Evolutionary conservation across 2,113 vertebrate genomes (phyloP).

Genomic region (Paralichthys olivaceus): DNA sequence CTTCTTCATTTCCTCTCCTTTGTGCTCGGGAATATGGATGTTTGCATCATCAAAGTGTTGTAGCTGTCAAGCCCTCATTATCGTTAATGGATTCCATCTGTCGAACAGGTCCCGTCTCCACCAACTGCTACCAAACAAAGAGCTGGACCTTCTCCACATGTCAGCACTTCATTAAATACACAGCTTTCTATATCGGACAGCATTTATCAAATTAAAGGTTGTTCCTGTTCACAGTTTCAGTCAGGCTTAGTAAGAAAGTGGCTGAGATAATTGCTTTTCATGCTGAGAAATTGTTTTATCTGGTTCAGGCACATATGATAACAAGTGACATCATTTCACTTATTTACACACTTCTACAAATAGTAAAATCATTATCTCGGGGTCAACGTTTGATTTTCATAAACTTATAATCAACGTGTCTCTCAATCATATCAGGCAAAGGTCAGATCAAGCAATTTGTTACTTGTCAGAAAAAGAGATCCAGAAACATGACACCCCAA

Average conservation of each 20-base stretch:
- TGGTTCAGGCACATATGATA: constrained; percentile 1
- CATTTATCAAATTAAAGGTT: constrained; percentile 48
- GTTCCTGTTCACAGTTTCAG: constrained; percentile 24
- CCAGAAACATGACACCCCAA: constrained; percentile 18
- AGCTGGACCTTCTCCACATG: constrained; percentile 53
- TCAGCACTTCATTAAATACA: constrained; percentile 54
- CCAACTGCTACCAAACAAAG: constrained; percentile 67
- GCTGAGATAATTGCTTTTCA: constrained; percentile 9
- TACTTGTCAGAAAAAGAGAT: constrained; percentile 43
- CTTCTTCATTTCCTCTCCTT: constrained; percentile 81
- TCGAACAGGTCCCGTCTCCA: constrained; percentile 68
- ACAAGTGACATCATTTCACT: constrained; percentile 2
- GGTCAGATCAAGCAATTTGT: constrained; percentile 45
- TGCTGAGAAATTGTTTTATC: not conserved
- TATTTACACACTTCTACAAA: constrained; percentile 20
- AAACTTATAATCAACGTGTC: constrained; percentile 13
- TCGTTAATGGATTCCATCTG: constrained; percentile 78
- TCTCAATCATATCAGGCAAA: constrained; percentile 17
- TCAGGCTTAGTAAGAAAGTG: constrained; percentile 27
- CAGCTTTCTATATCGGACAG: constrained; percentile 29
- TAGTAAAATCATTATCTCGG: constrained; percentile 16
- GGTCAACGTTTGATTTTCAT: constrained; percentile 28
- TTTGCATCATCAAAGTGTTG: constrained; percentile 80
- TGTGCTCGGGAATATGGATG: constrained; percentile 78
- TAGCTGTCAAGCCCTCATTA: constrained; percentile 79